phyloP scores from a whole-genome alignment of 1,140 invertebrate species.

The Sinonovacula constricta region DNA sequence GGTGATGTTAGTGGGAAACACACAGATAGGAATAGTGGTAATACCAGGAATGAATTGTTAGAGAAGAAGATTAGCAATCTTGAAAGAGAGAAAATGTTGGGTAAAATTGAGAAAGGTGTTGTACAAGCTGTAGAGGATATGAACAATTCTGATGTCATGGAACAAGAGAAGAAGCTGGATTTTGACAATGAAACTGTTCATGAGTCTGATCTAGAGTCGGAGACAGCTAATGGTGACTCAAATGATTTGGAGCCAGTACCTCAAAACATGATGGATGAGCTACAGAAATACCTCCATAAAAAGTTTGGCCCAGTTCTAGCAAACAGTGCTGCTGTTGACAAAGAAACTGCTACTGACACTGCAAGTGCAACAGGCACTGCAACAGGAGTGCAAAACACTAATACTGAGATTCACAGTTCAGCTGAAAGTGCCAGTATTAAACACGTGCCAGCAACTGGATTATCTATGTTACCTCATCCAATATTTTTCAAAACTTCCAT shows the following conservation, averaged over 20 bases:
- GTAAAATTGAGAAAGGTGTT: slow-evolving; percentile 23
- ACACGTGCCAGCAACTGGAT: not conserved
- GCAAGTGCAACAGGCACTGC: not conserved
- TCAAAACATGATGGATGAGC: slow-evolving; percentile 49
- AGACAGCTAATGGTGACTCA: not conserved
- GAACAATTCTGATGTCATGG: slow-evolving; percentile 5
- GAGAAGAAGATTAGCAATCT: slow-evolving; percentile 29
- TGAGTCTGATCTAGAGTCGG: not conserved
- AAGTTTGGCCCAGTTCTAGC: slow-evolving; percentile 30
- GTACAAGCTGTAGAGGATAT: not conserved
- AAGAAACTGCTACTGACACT: not conserved
- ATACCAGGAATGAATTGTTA: not conserved
- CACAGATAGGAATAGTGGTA: no score
- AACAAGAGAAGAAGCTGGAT: slow-evolving; percentile 35
- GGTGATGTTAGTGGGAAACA: not conserved
- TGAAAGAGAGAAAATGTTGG: slow-evolving; percentile 20
- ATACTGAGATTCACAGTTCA: not conserved
- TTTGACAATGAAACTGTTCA: slow-evolving; percentile 10
- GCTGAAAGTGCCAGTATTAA: not conserved
- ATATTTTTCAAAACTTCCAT: slow-evolving; percentile 70
- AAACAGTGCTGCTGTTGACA: not conserved
- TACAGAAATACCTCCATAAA: slow-evolving; percentile 39
- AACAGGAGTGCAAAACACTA: not conserved
- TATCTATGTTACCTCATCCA: slow-evolving; percentile 44
- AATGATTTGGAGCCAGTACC: slow-evolving; percentile 8